phyloP scores from a whole-genome alignment of 2,113 vertebrate genomes.

The Tachycineta bicolor region DNA sequence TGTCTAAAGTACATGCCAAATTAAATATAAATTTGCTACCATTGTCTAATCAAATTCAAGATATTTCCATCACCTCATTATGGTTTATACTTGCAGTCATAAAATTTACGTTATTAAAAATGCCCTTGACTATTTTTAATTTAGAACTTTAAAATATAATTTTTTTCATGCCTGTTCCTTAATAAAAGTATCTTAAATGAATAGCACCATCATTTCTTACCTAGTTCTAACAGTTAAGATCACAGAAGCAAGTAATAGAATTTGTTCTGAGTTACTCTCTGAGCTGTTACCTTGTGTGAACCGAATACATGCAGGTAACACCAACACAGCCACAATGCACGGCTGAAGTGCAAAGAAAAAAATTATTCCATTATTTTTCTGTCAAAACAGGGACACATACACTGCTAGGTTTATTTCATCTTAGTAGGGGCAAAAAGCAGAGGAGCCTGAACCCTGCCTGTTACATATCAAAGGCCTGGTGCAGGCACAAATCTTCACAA shows the following conservation, averaged over 20 bases:
- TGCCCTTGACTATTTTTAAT: slow-evolving; percentile 6
- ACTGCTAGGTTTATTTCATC: neutral
- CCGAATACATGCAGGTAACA: neutral
- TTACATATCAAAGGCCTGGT: neutral
- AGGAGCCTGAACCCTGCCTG: neutral
- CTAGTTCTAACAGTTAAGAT: neutral
- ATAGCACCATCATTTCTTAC: neutral
- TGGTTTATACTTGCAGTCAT: neutral
- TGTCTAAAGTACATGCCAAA: neutral
- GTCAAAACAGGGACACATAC: neutral
- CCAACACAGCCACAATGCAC: neutral
- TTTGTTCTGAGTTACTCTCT: neutral
- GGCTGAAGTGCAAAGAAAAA: neutral
- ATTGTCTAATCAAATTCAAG: slow-evolving; percentile 28
- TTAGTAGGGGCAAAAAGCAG: neutral
- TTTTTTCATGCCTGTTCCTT: neutral
- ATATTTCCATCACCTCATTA: slow-evolving; percentile 3
- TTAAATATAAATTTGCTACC: neutral
- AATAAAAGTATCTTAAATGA: neutral
- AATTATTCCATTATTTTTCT: neutral
- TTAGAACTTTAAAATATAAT: neutral
- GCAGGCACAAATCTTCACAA: neutral
- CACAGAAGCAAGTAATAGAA: neutral
- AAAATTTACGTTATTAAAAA: neutral
- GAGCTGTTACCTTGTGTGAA: neutral